Evolutionary conservation across 2,888 invertebrate genomes (phyloP).

Genomic region (Camponotus fellah): DNA sequence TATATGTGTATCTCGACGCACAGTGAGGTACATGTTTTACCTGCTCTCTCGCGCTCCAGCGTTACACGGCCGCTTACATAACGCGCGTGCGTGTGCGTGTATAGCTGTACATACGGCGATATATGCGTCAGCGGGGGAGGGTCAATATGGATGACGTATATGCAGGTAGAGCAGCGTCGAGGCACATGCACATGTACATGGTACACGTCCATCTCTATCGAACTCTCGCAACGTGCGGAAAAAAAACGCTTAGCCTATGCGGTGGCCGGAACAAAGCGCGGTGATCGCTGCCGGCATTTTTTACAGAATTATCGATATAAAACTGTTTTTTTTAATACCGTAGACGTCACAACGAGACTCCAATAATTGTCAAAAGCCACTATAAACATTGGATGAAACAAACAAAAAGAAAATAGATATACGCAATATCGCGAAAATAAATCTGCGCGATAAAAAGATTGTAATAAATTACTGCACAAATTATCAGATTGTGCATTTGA

Average conservation of each 20-base stretch:
- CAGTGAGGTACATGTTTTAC: constrained; percentile 69
- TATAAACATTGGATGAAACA: constrained; percentile 4
- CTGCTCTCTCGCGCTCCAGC: constrained; percentile 75
- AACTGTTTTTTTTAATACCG: not conserved
- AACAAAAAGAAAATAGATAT: not conserved
- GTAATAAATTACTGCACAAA: too few species aligned
- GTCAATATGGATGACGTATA: constrained; percentile 9
- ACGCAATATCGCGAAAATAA: not conserved
- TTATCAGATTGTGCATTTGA: not conserved
- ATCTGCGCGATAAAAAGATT: not conserved
- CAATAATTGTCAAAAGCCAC: not conserved
- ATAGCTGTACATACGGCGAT: constrained; percentile 14
- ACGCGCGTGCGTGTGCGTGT: constrained; percentile 50
- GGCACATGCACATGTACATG: constrained; percentile 49
- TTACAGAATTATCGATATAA: not conserved
- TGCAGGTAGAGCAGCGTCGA: not conserved
- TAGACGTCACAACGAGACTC: not conserved
- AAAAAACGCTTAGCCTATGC: constrained; percentile 31
- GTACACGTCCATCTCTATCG: constrained; percentile 57
- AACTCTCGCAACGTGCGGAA: constrained; percentile 24
- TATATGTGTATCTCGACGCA: constrained; percentile 53
- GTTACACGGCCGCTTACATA: constrained; percentile 81
- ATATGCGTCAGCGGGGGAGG: constrained; percentile 40
- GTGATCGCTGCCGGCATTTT: not conserved
- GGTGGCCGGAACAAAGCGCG: constrained; percentile 15